Evolutionary conservation across 2,888 invertebrate genomes (phyloP).

Genomic region (Drosophila pullipes): DNA sequence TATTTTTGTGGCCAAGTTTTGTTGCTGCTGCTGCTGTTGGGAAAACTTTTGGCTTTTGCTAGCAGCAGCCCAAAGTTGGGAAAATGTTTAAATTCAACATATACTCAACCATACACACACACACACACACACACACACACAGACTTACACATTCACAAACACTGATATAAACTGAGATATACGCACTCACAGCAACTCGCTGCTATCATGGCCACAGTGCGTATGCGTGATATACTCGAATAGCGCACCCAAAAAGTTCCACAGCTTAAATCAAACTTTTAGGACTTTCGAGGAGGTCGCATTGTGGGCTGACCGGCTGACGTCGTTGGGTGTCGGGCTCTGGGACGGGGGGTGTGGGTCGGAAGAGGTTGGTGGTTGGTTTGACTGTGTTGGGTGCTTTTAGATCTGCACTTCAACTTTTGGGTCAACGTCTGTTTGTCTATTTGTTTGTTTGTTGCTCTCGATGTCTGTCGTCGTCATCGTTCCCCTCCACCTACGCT

Average conservation of each 20-base stretch:
- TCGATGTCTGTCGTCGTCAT: constrained; percentile 60
- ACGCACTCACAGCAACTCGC: constrained; percentile 35
- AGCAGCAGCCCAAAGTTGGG: constrained; percentile 65
- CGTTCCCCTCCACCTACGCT: background rate
- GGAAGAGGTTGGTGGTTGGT: constrained; percentile 16
- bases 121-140: constrained; percentile 2
- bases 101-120: constrained; percentile 46
- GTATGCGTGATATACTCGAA: constrained; percentile 78
- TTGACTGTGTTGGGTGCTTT: constrained; percentile 59
- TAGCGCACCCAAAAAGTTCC: constrained; percentile 73
- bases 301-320: background rate
- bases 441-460: constrained; percentile 81
- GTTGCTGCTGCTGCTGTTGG: constrained; percentile 40
- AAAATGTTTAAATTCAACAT: constrained; percentile 80
- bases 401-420: constrained; percentile 80
- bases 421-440: constrained; percentile 82
- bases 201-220: constrained; percentile 71
- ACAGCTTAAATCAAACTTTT: constrained; percentile 78
- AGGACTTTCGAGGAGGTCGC: constrained; percentile 10
- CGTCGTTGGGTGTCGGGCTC: background rate
- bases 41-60: constrained; percentile 79
- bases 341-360: background rate
- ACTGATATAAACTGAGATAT: constrained; percentile 18
- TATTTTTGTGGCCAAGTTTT: constrained; percentile 65
- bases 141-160: constrained; percentile 12